Evolutionary conservation across 2,888 invertebrate genomes (phyloP).

Genomic region (Stenoptilia bipunctidactyla): DNA sequence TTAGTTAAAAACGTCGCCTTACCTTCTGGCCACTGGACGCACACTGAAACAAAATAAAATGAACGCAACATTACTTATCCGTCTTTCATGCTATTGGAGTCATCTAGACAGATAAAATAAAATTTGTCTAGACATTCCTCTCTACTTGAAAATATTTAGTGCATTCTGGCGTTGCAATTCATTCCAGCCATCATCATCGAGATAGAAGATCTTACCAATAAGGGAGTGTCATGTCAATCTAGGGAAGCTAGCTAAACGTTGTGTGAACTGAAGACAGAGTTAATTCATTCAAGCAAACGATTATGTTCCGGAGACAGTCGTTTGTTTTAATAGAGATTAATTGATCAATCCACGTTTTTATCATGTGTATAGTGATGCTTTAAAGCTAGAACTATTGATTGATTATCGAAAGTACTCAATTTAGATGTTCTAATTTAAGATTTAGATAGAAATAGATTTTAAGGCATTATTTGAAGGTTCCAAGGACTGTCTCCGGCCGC

Average conservation of each 20-base stretch:
- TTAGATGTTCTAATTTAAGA: too few species aligned
- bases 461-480: too few species aligned
- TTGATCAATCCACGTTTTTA: neutral
- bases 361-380: too few species aligned
- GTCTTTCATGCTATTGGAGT: slow-evolving; percentile 5
- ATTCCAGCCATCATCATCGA: slow-evolving; percentile 43
- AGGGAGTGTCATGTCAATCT: slow-evolving; percentile 33
- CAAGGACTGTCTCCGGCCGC: slow-evolving; percentile 39
- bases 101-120: slow-evolving; percentile 24
- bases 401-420: too few species aligned
- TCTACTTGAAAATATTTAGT: slow-evolving; percentile 53
- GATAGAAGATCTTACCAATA: slow-evolving; percentile 25
- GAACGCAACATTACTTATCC: slow-evolving; percentile 2
- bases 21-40: slow-evolving; percentile 94
- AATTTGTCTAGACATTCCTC: slow-evolving; percentile 38
- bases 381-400: too few species aligned
- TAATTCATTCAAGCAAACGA: slow-evolving; percentile 34
- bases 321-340: neutral
- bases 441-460: too few species aligned
- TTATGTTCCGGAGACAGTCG: slow-evolving; percentile 46
- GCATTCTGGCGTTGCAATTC: slow-evolving; percentile 50
- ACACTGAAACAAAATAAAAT: slow-evolving; percentile 79
- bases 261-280: slow-evolving; percentile 31
- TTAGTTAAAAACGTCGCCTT: slow-evolving; percentile 35
- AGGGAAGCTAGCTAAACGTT: slow-evolving; percentile 45